Evolutionary conservation across 1,140 invertebrate genomes (phyloP).

Genomic region (Procambarus virginalis): DNA sequence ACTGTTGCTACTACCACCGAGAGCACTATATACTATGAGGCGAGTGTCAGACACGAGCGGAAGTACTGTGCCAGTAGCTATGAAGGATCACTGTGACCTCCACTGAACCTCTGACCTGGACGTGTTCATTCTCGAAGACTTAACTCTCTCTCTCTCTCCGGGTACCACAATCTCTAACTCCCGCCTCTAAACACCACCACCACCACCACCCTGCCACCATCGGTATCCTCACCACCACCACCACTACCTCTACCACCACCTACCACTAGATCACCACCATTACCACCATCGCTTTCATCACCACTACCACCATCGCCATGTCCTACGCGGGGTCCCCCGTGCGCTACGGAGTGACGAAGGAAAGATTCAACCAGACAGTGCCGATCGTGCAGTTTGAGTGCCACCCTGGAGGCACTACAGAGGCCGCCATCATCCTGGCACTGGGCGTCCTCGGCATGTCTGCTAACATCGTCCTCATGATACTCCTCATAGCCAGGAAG

Average conservation of each 20-base stretch:
- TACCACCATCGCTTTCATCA: too few species aligned
- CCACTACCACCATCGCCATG: neutral
- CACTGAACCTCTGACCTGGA: too few species aligned
- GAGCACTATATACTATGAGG: too few species aligned
- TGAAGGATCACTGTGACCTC: too few species aligned
- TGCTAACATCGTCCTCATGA: constrained; percentile 87
- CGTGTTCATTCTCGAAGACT: too few species aligned
- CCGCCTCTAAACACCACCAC: neutral
- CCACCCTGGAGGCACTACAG: constrained; percentile 85
- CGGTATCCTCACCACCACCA: too few species aligned
- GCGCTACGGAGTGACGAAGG: neutral
- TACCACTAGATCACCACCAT: neutral
- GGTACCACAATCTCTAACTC: neutral
- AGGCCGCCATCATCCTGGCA: constrained; percentile 85
- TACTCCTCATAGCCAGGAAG: constrained; percentile 78
- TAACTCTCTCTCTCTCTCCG: neutral
- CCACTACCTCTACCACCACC: too few species aligned
- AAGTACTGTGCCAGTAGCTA: too few species aligned
- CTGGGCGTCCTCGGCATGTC: constrained; percentile 86
- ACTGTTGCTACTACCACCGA: too few species aligned
- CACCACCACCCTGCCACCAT: neutral
- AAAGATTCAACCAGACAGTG: constrained; percentile 50
- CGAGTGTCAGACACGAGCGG: too few species aligned
- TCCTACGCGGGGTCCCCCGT: neutral
- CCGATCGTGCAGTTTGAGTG: constrained; percentile 78